Conservation (phyloP, 1,140 invertebrate genomes). For the Aphaenogaster ashmeadi region DNA sequence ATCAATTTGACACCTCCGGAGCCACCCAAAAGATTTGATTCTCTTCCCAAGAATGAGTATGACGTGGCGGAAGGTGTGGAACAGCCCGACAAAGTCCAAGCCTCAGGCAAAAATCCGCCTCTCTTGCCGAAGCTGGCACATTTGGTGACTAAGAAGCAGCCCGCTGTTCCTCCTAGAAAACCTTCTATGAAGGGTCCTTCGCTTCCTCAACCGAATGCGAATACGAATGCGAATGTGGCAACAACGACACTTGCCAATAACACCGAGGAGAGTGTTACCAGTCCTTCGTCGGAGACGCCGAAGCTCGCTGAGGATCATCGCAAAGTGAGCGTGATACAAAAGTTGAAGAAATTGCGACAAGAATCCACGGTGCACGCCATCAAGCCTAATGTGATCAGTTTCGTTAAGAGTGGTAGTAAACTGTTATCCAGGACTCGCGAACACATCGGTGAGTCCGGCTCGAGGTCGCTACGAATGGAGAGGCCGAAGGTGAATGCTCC, state of each 20-base stretch:
- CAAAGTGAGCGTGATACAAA: constrained; percentile 79
- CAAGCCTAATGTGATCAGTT: constrained; percentile 82
- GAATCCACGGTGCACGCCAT: constrained; percentile 78
- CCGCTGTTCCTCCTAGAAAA: constrained; percentile 83
- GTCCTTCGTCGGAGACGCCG: background rate
- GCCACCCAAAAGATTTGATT: constrained; percentile 87
- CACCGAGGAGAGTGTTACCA: constrained; percentile 44
- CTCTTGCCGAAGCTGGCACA: constrained; percentile 83
- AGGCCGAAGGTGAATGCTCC: constrained; percentile 76
- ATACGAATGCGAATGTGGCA: background rate
- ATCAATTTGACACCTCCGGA: constrained; percentile 81
- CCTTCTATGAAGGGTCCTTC: background rate
- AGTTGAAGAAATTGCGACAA: constrained; percentile 81
- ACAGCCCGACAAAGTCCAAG: constrained; percentile 68
- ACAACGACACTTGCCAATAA: background rate
- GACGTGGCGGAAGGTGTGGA: constrained; percentile 80
- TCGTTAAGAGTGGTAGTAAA: constrained; percentile 80
- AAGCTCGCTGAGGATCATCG: constrained; percentile 72
- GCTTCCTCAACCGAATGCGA: background rate
- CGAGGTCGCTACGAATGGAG: constrained; percentile 76
- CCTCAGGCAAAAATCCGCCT: constrained; percentile 80
- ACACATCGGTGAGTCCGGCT: constrained; percentile 44
- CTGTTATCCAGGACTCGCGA: constrained; percentile 80
- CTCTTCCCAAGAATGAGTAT: constrained; percentile 84
- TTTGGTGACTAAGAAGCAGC: constrained; percentile 80